Evolutionary conservation across 2,888 invertebrate genomes (phyloP).

Genomic region (Drosophila atroscutellata): DNA sequence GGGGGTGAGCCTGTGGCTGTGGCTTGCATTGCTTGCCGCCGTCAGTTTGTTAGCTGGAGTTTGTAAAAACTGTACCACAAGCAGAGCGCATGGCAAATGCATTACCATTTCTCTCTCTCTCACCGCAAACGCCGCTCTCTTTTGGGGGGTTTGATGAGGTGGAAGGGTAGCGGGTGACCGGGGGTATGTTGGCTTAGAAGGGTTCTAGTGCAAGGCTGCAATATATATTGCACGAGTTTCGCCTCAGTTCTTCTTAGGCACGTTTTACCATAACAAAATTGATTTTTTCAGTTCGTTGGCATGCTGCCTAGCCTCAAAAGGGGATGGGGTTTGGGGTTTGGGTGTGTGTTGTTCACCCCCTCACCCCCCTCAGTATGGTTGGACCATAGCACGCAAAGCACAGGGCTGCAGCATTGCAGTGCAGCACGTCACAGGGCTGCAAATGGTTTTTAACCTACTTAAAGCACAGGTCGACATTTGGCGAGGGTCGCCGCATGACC

Average conservation of each 20-base stretch:
- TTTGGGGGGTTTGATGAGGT: not conserved
- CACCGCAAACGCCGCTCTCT: conserved; percentile 6
- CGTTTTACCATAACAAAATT: conserved; percentile 63
- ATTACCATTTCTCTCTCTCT: conserved; percentile 34
- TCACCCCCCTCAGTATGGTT: not conserved
- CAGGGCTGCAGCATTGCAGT: conserved; percentile 45
- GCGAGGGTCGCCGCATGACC: conserved; percentile 77
- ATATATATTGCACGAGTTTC: conserved; percentile 78
- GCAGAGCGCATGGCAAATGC: conserved; percentile 74
- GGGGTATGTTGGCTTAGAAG: conserved; percentile 24
- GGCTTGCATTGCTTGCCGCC: conserved; percentile 26
- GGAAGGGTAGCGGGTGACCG: not conserved
- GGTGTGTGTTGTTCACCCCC: not conserved
- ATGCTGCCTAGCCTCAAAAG: conserved; percentile 61
- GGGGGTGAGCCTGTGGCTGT: not conserved
- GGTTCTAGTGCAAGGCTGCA: conserved; percentile 80
- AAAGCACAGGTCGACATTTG: conserved; percentile 73
- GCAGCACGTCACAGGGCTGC: conserved; percentile 56
- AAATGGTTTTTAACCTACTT: conserved; percentile 78
- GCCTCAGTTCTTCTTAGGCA: conserved; percentile 76
- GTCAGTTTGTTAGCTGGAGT: conserved; percentile 61
- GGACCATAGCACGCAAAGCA: conserved; percentile 43
- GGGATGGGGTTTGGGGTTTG: too few species aligned
- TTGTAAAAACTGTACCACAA: conserved; percentile 74
- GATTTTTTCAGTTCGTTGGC: conserved; percentile 80